Evolutionary conservation across 2,113 vertebrate genomes (phyloP).

Genomic region (Cariama cristata): DNA sequence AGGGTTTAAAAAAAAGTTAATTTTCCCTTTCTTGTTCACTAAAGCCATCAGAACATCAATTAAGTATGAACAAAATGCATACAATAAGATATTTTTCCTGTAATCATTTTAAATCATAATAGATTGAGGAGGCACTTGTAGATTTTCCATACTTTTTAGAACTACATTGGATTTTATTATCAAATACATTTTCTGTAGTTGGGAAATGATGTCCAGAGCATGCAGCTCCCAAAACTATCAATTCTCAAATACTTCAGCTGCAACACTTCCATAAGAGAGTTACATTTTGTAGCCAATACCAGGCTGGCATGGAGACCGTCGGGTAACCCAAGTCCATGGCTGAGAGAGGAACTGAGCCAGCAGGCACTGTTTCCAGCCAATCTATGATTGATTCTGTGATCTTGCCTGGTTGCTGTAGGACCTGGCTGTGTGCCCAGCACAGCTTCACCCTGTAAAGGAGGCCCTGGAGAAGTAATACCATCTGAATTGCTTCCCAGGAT

Average conservation of each 20-base stretch:
- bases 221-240: not conserved
- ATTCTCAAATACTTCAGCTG: not conserved
- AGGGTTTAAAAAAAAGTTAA: not conserved
- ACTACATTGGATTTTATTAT: not conserved
- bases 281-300: not conserved
- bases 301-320: not conserved
- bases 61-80: not conserved
- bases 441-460: not conserved
- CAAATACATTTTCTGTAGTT: not conserved
- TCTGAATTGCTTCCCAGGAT: not conserved
- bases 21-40: not conserved
- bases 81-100: not conserved
- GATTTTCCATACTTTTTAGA: not conserved
- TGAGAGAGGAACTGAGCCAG: not conserved
- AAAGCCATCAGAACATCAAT: not conserved
- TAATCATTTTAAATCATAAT: not conserved
- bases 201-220: not conserved
- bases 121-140: not conserved
- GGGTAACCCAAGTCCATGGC: not conserved
- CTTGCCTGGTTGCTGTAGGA: not conserved
- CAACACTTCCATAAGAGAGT: not conserved
- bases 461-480: not conserved
- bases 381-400: not conserved
- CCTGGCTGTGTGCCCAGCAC: not conserved
- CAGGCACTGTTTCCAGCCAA: not conserved